Evolutionary conservation across 1,140 invertebrate genomes (phyloP).

Genomic region (Hypothenemus hampei): DNA sequence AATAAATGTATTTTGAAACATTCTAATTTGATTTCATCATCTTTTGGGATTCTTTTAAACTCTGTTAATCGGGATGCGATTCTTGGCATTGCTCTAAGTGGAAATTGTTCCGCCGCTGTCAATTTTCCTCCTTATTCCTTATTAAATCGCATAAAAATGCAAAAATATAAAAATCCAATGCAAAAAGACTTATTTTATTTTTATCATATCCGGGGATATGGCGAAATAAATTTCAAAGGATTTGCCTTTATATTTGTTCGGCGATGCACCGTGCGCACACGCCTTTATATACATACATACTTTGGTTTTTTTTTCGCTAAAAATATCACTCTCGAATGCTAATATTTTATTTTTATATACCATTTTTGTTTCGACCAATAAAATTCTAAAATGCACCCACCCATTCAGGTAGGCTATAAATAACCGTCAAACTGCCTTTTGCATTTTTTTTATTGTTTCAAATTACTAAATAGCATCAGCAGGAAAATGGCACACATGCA

Average conservation of each 20-base stretch:
- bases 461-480: too few relatives aligned
- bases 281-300: too few relatives aligned
- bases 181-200: constrained; percentile 30
- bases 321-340: constrained; percentile 29
- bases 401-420: constrained; percentile 9
- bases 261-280: constrained; percentile 24
- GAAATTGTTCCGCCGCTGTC: constrained; percentile 16
- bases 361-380: constrained; percentile 26
- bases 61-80: too few relatives aligned
- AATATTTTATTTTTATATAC: constrained; percentile 29
- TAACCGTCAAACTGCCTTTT: constrained; percentile 10
- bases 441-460: background rate
- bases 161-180: constrained; percentile 29
- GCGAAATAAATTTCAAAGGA: constrained; percentile 30
- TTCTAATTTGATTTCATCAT: too few relatives aligned
- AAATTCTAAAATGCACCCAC: constrained; percentile 10
- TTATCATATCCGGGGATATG: constrained; percentile 28
- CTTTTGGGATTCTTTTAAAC: too few relatives aligned
- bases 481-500: background rate
- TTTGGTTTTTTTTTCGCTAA: too few relatives aligned
- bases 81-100: background rate
- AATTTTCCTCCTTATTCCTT: constrained; percentile 22
- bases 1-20: too few relatives aligned
- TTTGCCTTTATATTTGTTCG: constrained; percentile 29
- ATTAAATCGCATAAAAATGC: constrained; percentile 29